Conservation (phyloP, 2,113 vertebrate species). For the Heteronetta atricapilla region DNA sequence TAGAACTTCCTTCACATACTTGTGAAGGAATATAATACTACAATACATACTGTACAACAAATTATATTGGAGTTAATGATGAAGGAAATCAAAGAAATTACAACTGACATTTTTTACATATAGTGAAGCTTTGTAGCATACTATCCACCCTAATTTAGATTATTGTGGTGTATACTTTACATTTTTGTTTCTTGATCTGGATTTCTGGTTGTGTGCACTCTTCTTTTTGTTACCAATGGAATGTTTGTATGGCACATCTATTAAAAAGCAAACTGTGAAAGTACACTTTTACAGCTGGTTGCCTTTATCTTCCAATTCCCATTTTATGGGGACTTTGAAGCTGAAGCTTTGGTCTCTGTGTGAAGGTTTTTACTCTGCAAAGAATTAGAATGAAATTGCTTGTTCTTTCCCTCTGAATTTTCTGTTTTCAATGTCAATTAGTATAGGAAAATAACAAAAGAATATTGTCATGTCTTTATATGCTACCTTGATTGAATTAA, state of each 20-base stretch:
- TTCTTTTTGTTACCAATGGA: neutral
- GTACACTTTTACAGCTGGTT: neutral
- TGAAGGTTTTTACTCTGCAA: neutral
- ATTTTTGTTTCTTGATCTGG: neutral
- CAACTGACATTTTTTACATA: neutral
- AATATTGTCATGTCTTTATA: neutral
- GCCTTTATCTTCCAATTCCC: neutral
- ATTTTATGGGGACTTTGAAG: slow-evolving; percentile 23
- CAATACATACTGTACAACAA: neutral
- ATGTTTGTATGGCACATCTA: neutral
- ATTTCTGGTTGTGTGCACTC: neutral
- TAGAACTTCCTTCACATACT: neutral
- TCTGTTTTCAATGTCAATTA: neutral
- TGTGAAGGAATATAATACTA: neutral
- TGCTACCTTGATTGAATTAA: neutral
- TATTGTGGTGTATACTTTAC: neutral
- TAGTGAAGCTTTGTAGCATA: neutral
- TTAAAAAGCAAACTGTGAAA: neutral
- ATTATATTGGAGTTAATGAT: neutral
- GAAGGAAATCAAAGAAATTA: neutral
- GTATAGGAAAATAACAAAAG: neutral
- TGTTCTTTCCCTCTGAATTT: neutral
- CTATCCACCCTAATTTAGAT: neutral
- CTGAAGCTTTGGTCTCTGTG: neutral
- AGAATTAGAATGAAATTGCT: neutral